Base-by-base conservation (phyloP, 1,140 invertebrate species). In the Drosophila simulans region DNA sequence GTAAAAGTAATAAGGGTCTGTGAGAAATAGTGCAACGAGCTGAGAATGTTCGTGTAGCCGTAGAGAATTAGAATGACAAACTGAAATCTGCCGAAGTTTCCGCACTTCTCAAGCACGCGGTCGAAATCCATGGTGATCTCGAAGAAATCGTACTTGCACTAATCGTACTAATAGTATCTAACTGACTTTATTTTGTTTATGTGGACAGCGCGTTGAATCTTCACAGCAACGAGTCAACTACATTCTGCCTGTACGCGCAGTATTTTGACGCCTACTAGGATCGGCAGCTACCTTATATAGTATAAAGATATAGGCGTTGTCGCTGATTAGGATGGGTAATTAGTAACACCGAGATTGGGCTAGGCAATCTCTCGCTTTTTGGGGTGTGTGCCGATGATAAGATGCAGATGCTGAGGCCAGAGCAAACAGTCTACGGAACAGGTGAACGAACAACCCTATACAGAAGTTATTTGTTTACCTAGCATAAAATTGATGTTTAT, bases 31-130 rank as follows among this genome's bases (percentile, higher is more conserved):
- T 94, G 93, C 75, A 94, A 92, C 4, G 93, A 92, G 12, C 93
- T 93, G 3, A 94, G 52, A 5, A 94, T 79, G 74, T 94, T 94
- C 25, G 94, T 93, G 39, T 94, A 84, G 15, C 93, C 93, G 43
- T 95, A 93, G 3, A 95, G 65, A 17, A 93, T 77, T 66, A 95
- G 93, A 3, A 95, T 80, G 4, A 94, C 86, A 59, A 93, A 93
- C 81, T 95, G 95, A 79, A 94, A 95, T 13, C 89, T 79, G 1
- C 93, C 93, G 68, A 95, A 95, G 72, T 94, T 94, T 0, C 95
- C 95, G 35, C 94, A 94, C 58, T 94, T 93, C 3, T 92, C 83
- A 12, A 95, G 81, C 62, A 95, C 93, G 3, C 92, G 92, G 86
- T 95, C 94, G 54, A 95, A 94, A 80, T 95, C 93, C 77, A 93